Evolutionary conservation across 2,888 invertebrate species (phyloP).

Genomic region (Drosophila subsilvestris): DNA sequence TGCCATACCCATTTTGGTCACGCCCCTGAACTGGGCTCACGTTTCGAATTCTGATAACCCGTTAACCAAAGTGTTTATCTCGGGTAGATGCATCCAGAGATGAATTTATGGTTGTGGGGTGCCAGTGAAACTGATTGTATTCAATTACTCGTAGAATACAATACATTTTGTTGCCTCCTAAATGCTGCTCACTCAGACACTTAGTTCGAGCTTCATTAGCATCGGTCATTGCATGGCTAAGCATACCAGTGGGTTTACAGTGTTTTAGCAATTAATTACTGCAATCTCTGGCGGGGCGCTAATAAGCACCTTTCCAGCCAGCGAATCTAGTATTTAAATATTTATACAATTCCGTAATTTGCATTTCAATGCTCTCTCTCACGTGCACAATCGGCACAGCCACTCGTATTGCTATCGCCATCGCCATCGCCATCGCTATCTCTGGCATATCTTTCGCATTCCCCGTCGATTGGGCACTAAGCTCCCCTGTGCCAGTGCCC

Average conservation of each 20-base stretch:
- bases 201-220: conserved; percentile 33
- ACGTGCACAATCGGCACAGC: conserved; percentile 43
- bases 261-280: conserved; percentile 57
- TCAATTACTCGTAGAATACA: not conserved
- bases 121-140: conserved; percentile 15
- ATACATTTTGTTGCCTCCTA: not conserved
- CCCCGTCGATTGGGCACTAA: not conserved
- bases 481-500: not conserved
- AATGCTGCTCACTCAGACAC: conserved; percentile 1
- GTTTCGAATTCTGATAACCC: conserved; percentile 12
- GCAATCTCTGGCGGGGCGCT: conserved; percentile 38
- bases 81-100: not conserved
- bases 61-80: conserved; percentile 15
- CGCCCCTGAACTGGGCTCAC: conserved; percentile 16
- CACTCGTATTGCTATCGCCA: not conserved
- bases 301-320: conserved; percentile 45
- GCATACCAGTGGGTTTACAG: conserved; percentile 13
- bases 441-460: conserved; percentile 35
- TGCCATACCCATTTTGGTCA: not conserved
- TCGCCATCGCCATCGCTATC: conserved; percentile 12
- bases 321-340: conserved; percentile 39
- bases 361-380: conserved; percentile 61
- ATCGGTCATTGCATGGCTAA: conserved; percentile 15
- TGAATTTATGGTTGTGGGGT: conserved; percentile 12
- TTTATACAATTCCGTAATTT: conserved; percentile 63